Conservation (phyloP, 2,888 invertebrate species). For the Drosophila greeni region DNA sequence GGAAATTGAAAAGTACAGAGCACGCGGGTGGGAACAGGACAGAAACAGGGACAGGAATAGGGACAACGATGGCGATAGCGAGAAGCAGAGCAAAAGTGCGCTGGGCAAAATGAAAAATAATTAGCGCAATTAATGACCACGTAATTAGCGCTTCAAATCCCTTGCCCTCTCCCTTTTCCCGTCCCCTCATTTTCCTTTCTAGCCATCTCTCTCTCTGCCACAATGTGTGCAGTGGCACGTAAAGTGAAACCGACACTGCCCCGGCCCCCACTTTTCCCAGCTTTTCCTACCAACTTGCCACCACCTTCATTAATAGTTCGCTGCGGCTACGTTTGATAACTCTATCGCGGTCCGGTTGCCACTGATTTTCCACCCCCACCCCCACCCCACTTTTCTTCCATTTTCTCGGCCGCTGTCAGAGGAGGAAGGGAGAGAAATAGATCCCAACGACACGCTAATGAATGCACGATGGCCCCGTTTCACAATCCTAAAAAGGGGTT, state of each 20-base stretch:
- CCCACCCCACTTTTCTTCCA: constrained; percentile 8
- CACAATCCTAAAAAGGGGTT: constrained; percentile 18
- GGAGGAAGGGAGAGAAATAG: constrained; percentile 8
- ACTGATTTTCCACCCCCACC: constrained; percentile 28
- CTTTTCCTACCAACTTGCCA: background rate
- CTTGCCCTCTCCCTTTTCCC: background rate
- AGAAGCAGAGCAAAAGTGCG: constrained; percentile 5
- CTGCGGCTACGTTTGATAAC: constrained; percentile 69
- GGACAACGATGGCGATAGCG: background rate
- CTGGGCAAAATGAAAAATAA: constrained; percentile 71
- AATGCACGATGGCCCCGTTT: constrained; percentile 49
- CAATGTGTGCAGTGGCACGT: constrained; percentile 67
- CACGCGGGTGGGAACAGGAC: background rate
- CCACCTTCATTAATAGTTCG: constrained; percentile 53
- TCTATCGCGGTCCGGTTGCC: constrained; percentile 61
- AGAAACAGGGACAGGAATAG: background rate
- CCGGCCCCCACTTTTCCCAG: background rate
- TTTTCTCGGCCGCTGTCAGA: constrained; percentile 31
- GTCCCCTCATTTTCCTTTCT: background rate
- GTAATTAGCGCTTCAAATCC: constrained; percentile 73
- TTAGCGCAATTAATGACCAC: constrained; percentile 77
- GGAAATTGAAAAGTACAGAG: constrained; percentile 58
- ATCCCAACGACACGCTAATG: constrained; percentile 48
- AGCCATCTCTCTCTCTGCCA: constrained; percentile 27
- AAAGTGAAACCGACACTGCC: constrained; percentile 28